phyloP scores from a whole-genome alignment of 2,888 invertebrate species.

The Xanthostigma xanthostigma region DNA sequence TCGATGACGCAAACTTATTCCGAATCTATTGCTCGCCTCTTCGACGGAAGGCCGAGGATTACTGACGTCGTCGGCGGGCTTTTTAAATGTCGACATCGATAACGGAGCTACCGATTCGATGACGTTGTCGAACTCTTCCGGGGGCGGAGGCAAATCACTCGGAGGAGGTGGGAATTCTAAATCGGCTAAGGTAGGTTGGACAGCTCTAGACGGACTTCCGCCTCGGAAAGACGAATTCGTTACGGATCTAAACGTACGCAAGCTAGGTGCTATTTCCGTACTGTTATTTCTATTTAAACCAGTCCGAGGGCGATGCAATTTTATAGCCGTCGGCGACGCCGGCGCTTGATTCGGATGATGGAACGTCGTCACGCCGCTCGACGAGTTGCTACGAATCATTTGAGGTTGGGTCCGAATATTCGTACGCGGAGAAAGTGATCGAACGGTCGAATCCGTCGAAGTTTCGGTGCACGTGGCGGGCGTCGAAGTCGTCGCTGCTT shows the following conservation, averaged over 20 bases:
- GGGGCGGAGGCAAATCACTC: constrained; percentile 62
- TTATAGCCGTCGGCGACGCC: constrained; percentile 44
- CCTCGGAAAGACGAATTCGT: constrained; percentile 26
- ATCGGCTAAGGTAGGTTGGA: constrained; percentile 63
- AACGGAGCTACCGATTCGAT: constrained; percentile 21
- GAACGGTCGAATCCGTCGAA: constrained; percentile 26
- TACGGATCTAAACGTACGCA: constrained; percentile 29
- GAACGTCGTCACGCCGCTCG: constrained; percentile 61
- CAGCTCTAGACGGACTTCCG: constrained; percentile 53
- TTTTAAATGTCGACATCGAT: constrained; percentile 24
- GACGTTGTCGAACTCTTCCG: constrained; percentile 40
- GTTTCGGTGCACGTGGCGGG: constrained; percentile 20
- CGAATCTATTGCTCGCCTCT: constrained; percentile 56
- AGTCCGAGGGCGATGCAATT: constrained; percentile 37
- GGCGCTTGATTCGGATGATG: constrained; percentile 34
- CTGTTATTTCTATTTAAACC: constrained; percentile 27
- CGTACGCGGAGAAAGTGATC: constrained; percentile 50
- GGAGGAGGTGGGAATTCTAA: constrained; percentile 82
- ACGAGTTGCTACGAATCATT: constrained; percentile 83
- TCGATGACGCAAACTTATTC: constrained; percentile 50
- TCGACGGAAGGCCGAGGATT: constrained; percentile 52
- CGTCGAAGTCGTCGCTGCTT: constrained; percentile 16
- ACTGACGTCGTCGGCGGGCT: constrained; percentile 34
- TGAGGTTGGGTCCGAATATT: constrained; percentile 53
- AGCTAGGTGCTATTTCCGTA: constrained; percentile 24